phyloP scores from a whole-genome alignment of 2,113 vertebrate species.

The Pandion haliaetus region DNA sequence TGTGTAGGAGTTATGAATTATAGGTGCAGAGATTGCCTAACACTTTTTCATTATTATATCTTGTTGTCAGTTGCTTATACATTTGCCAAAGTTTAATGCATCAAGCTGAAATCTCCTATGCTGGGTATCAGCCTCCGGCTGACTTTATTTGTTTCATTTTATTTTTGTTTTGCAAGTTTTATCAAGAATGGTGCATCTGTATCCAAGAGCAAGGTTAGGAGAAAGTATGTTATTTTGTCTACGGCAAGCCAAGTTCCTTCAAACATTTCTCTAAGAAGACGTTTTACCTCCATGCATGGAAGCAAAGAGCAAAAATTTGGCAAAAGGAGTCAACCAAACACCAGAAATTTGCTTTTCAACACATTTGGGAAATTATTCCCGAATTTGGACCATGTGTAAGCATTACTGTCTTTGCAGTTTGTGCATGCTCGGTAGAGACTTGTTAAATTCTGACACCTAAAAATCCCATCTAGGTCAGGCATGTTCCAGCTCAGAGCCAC shows the following conservation, averaged over 20 bases:
- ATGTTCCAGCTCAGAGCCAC: background rate
- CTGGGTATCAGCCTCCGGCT: background rate
- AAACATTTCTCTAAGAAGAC: background rate
- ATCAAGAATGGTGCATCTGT: conserved; percentile 16
- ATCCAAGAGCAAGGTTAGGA: conserved; percentile 50
- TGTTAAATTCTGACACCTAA: conserved; percentile 11
- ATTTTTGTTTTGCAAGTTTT: conserved; percentile 46
- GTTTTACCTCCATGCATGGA: background rate
- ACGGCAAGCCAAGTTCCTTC: background rate
- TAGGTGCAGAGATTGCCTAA: conserved; percentile 52
- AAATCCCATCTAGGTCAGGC: background rate
- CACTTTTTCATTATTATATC: conserved; percentile 47
- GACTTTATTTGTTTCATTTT: background rate
- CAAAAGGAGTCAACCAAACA: background rate
- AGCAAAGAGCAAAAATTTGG: background rate
- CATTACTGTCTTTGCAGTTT: background rate
- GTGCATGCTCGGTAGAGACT: background rate
- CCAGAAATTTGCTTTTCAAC: conserved; percentile 26
- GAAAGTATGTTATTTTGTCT: conserved; percentile 59
- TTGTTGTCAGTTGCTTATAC: conserved; percentile 53
- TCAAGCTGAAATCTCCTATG: conserved; percentile 7
- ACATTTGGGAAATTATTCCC: background rate
- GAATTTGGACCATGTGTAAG: background rate
- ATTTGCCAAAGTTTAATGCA: conserved; percentile 59
- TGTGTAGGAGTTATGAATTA: conserved; percentile 55